These are phyloP conservation scores for Exaiptasia diaphana DNA, from an alignment of 64 coral and sea anemone species.

Conservation along the genomic window DNA sequence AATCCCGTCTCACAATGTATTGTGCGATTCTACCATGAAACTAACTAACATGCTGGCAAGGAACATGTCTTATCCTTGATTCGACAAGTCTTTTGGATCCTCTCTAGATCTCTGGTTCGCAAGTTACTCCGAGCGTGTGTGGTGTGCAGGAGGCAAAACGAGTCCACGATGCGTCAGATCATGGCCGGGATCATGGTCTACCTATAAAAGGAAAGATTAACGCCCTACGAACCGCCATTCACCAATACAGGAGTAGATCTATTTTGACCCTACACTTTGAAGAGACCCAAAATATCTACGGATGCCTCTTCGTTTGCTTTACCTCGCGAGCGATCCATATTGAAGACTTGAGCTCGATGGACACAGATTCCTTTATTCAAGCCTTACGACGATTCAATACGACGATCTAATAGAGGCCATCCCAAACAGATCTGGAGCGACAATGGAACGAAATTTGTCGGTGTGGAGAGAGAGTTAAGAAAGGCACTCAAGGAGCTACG, in stretches of 20 bases:
- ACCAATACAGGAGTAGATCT: too few species aligned
- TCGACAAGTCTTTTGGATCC: not conserved
- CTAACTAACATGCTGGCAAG: not conserved
- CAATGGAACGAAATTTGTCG: too few species aligned
- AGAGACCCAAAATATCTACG: constrained; percentile 1
- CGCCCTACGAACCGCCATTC: too few species aligned
- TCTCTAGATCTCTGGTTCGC: not conserved
- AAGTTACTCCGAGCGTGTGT: not conserved
- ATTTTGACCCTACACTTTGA: too few species aligned
- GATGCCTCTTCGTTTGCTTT: constrained; percentile 27
- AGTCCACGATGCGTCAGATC: not conserved
- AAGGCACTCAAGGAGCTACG: not conserved
- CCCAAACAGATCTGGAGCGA: constrained; percentile 1
- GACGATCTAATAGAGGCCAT: not conserved
- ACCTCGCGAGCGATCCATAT: not conserved
- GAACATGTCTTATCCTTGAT: not conserved
- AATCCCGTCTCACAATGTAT: not conserved
- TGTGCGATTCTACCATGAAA: not conserved
- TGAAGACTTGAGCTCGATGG: constrained; percentile 21
- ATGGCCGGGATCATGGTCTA: not conserved
- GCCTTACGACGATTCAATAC: not conserved
- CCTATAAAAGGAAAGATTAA: too few species aligned
- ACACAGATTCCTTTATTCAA: constrained; percentile 7
- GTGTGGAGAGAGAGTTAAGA: too few species aligned
- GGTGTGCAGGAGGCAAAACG: not conserved